Evolutionary conservation across 1,140 invertebrate genomes (phyloP), one percentile per base, ranked within the genome.

Genomic region (Drosophila kanapiae): DNA sequence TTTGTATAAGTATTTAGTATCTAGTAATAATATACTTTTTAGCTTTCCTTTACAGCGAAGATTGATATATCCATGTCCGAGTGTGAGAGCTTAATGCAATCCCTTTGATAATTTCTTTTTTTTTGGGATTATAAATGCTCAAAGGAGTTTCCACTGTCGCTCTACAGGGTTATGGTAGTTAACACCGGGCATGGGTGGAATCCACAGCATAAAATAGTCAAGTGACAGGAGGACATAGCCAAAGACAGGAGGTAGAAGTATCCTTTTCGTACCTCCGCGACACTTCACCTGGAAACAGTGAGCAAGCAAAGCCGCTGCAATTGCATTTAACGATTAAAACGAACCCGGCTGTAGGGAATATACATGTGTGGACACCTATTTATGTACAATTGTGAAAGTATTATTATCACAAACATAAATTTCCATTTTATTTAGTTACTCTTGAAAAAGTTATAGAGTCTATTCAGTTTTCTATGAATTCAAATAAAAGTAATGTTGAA

Each of bases 251-350:
- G 35, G 31, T 49, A 23, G n/a, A 42, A 49, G 18, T 71, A 58
- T 76, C 38, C 77, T 57, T 53, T 60, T 45, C 38, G 42, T 42
- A 38, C 27, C 54, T 61, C 56, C 7, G 10, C 64, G 43, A 59
- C 65, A 57, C 58, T 65, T 61, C 54, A 47, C 49, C 62, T 69
- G 63, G 27, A 68, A 54, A 37, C 37, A 10, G 43, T 61, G 43
- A 49, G 49, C 72, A 47, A 53, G 37, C 48, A 65, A 69, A 57
- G 58, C 61, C 75, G 54, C 56, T 87, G 84, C 71, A 80, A 88
- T 83, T 82, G 70, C 83, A 82, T 88, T 83, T 83, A 77, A 82
- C 79, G 83, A 86, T 85, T 82, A 82, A 86, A 82, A 69, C 31
- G 33, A 42, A 14, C 38, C 10, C n/a, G 56, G n/a, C 14, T 13